phyloP scores from a whole-genome alignment of 2,888 invertebrate genomes.

The Ochropleura leucogaster region DNA sequence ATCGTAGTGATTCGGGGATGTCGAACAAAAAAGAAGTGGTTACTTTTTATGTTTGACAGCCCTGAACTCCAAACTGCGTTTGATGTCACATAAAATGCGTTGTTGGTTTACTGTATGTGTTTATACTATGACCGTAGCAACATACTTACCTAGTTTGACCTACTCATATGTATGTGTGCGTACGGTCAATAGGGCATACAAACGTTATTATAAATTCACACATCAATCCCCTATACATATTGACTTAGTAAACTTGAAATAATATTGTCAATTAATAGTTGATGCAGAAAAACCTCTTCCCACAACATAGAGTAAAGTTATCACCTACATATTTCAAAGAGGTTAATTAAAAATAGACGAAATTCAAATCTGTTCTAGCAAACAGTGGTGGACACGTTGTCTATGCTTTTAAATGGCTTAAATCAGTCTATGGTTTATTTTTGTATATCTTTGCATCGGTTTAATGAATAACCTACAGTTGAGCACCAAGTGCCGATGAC shows the following conservation, averaged over 20 bases:
- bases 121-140: slow-evolving; percentile 1
- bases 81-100: not conserved
- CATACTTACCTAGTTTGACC: not conserved
- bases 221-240: slow-evolving; percentile 48
- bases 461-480: not conserved
- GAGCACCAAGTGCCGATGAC: not conserved
- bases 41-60: not conserved
- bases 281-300: not conserved
- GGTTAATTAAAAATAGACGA: not conserved
- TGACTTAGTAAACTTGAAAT: slow-evolving; percentile 17
- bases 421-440: not conserved
- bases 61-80: not conserved
- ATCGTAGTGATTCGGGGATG: not conserved
- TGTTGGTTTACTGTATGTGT: not conserved
- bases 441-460: not conserved
- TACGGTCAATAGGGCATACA: slow-evolving; percentile 33
- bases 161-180: slow-evolving; percentile 9
- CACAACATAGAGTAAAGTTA: not conserved
- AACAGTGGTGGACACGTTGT: not conserved
- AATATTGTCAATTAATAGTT: not conserved
- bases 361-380: not conserved
- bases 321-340: too few species aligned
- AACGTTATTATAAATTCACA: slow-evolving; percentile 57
- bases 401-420: not conserved
- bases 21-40: not conserved